These are phyloP conservation scores for Idaea dimidiata DNA, from an alignment of 2,888 invertebrate species.

Conservation along the genomic window DNA sequence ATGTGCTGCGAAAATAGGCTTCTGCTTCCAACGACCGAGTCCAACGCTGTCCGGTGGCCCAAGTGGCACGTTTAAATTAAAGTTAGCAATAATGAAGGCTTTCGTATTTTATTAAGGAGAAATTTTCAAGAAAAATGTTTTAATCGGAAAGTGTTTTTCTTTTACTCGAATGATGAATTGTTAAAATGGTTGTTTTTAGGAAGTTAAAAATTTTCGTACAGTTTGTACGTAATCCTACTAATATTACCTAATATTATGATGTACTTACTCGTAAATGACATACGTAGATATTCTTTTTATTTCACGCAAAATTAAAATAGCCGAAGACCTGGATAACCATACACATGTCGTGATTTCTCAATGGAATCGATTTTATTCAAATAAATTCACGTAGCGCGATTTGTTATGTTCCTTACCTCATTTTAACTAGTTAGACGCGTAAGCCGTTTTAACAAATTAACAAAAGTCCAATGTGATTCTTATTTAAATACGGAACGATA, in stretches of 20 bases:
- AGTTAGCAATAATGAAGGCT: constrained; percentile 53
- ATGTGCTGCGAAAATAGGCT: constrained; percentile 80
- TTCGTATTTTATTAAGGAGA: constrained; percentile 13
- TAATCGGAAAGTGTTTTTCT: constrained; percentile 1
- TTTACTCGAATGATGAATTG: constrained; percentile 15
- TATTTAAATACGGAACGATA: constrained; percentile 18
- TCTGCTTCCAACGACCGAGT: constrained; percentile 60
- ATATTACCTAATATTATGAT: no score
- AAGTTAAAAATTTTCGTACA: no score
- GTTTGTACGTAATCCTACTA: no score
- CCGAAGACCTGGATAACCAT: no score
- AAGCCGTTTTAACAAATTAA: constrained; percentile 8
- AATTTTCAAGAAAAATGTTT: constrained; percentile 43
- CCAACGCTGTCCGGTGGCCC: constrained; percentile 49
- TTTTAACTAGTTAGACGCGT: constrained; percentile 5
- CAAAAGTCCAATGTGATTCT: neutral
- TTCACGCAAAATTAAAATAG: no score
- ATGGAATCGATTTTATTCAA: no score
- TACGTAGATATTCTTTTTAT: neutral
- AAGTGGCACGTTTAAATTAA: constrained; percentile 44
- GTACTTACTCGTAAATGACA: neutral
- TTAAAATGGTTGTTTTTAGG: constrained; percentile 10
- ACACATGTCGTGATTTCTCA: no score
- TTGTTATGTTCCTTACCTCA: no score
- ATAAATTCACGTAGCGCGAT: no score